These are phyloP conservation scores for Labeo catla DNA, from an alignment of 2,113 vertebrate genomes.

Conservation along the genomic window DNA sequence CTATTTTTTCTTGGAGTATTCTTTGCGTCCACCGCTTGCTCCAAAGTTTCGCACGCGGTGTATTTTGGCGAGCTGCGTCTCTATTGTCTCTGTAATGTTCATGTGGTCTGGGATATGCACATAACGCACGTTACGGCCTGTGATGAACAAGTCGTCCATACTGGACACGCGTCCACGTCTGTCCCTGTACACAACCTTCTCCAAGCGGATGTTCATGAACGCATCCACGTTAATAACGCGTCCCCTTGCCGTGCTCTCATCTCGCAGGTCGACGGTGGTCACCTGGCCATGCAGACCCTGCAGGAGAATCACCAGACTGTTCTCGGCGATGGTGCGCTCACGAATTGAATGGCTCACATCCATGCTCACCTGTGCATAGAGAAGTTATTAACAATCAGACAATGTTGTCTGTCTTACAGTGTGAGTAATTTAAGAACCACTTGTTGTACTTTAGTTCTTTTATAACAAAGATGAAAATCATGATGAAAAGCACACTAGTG, in stretches of 20 bases:
- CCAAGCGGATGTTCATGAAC: constrained; percentile 94
- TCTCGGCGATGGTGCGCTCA: constrained; percentile 93
- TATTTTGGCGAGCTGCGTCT: constrained; percentile 85
- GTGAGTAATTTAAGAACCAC: background rate
- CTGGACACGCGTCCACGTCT: constrained; percentile 70
- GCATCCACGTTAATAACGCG: constrained; percentile 89
- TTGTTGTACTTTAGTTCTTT: background rate
- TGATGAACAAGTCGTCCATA: constrained; percentile 89
- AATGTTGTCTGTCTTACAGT: background rate
- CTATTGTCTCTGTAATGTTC: constrained; percentile 86
- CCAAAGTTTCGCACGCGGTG: constrained; percentile 85
- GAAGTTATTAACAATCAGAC: background rate
- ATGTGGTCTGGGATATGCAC: constrained; percentile 91
- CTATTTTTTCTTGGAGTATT: constrained; percentile 74
- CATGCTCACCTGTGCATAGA: constrained; percentile 26
- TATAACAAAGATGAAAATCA: background rate
- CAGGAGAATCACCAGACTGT: constrained; percentile 93
- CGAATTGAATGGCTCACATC: constrained; percentile 86
- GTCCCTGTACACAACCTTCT: constrained; percentile 84
- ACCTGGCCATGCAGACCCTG: constrained; percentile 87
- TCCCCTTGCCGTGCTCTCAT: constrained; percentile 87
- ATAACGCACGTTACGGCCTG: constrained; percentile 90
- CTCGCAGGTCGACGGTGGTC: constrained; percentile 91
- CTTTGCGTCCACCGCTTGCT: constrained; percentile 80
- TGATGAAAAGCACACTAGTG: background rate